These are phyloP conservation scores for Hemibagrus wyckioides DNA, from an alignment of 2,113 vertebrate genomes.

Conservation along the genomic window DNA sequence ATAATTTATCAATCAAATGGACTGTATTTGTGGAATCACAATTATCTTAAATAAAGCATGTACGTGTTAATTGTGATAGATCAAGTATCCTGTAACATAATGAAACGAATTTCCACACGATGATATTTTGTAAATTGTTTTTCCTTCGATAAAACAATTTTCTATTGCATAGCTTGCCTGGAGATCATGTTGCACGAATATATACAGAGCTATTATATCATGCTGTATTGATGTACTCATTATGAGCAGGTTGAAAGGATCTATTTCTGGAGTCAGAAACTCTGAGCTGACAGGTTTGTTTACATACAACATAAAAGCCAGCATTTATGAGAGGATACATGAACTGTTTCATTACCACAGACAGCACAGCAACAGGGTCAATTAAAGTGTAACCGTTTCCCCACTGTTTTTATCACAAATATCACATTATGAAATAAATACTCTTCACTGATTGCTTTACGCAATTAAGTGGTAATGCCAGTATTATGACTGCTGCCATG, in stretches of 20 bases:
- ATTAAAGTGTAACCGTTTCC: not conserved
- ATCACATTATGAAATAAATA: not conserved
- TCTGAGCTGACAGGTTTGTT: slow-evolving; percentile 15
- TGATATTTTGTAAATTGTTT: not conserved
- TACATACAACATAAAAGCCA: slow-evolving; percentile 1
- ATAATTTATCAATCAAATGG: not conserved
- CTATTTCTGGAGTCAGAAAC: slow-evolving; percentile 7
- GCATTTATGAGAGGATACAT: not conserved
- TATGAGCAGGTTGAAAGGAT: slow-evolving; percentile 13
- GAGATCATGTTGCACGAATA: slow-evolving; percentile 23
- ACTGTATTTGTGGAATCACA: not conserved
- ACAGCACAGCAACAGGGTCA: not conserved
- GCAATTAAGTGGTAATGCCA: not conserved
- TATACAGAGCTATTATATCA: slow-evolving; percentile 3
- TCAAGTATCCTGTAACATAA: not conserved
- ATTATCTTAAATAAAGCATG: no score
- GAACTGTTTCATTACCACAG: not conserved
- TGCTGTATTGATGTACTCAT: slow-evolving; percentile 3
- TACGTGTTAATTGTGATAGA: not conserved
- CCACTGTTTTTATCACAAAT: not conserved
- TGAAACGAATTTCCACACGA: not conserved
- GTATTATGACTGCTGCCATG: not conserved
- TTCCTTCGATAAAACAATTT: not conserved
- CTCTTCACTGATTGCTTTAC: not conserved
- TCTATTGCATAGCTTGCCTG: not conserved